Conservation (phyloP, 2,888 invertebrate species). For the Eulithis prunata region DNA sequence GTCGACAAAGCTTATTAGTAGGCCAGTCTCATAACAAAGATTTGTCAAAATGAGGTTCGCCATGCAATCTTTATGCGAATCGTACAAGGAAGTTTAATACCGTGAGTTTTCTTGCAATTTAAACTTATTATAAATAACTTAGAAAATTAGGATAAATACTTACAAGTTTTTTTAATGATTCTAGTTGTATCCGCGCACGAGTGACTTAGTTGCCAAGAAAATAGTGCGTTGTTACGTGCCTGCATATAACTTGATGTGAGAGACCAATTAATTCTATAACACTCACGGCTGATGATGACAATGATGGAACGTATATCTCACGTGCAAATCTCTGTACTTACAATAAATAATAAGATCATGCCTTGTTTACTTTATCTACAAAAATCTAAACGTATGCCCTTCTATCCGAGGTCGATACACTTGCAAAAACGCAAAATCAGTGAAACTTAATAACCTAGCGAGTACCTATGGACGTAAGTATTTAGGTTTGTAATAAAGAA, state of each 20-base stretch:
- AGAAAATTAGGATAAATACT: too few species aligned
- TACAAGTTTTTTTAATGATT: too few species aligned
- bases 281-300: not conserved
- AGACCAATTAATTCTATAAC: too few species aligned
- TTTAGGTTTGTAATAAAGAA: too few species aligned
- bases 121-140: not conserved
- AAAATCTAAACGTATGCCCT: constrained; percentile 49
- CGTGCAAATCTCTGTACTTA: constrained; percentile 25
- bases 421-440: constrained; percentile 22
- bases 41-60: constrained; percentile 8
- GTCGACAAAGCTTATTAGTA: constrained; percentile 5
- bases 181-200: too few species aligned
- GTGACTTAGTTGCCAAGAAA: too few species aligned
- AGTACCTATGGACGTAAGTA: too few species aligned
- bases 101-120: not conserved
- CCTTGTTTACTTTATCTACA: constrained; percentile 32
- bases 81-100: constrained; percentile 20
- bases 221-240: too few species aligned
- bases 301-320: constrained; percentile 16
- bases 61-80: constrained; percentile 21
- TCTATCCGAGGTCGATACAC: constrained; percentile 48
- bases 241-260: too few species aligned
- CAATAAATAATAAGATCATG: constrained; percentile 18
- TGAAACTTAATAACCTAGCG: not conserved
- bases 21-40: not conserved